Evolutionary conservation across 1,140 invertebrate species (phyloP), one percentile per base, ranked within the genome.

Genomic region (Campoletis sonorensis): DNA sequence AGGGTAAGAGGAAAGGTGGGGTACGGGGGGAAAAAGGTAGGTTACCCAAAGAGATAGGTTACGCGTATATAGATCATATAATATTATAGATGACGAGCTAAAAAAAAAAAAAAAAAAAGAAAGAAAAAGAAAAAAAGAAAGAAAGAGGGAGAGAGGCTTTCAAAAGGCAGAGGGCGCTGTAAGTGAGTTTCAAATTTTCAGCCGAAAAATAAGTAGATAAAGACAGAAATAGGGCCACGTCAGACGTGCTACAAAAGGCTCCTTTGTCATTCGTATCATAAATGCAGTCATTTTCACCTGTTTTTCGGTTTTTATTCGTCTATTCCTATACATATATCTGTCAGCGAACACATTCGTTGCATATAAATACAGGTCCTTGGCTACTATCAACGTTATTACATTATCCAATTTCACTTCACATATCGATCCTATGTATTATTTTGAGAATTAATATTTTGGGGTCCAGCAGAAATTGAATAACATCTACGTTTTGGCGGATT

Each of bases 41-140:
- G 61, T 64, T 64, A 13, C 23, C n/a, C 61, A 64, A 64, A 64
- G 49, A 75, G 71, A 75, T 75, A 75, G 45, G 72, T 45, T 72
- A 33, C 49, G 70, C 45, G 79, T 80, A 73, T 80, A 80, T 72
- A 72, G 40, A 27, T 54, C 72, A 81, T 75, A 16, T 45, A 40
- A 81, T 78, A 78, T 81, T 81, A 75, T 54, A 75, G 23, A 23
- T 75, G 72, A 75, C 40, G 72, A 75, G 72, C 27, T 23, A 64
- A 58, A 23, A 58, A n/a, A 58, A n/a, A 64, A 23, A 64, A 58
- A 23, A 58, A n/a, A 58, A n/a, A 21, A 10, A 27, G 15, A 64
- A 23, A 27, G 23, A 26, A 23, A 27, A 23, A 10, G 61, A 64
- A 23, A 64, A 3, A 26, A 23, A 11, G 61, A 26, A 13, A 26